These are phyloP conservation scores for Xiphophorus couchianus DNA, from an alignment of 2,113 vertebrate genomes.

Conservation along the genomic window DNA sequence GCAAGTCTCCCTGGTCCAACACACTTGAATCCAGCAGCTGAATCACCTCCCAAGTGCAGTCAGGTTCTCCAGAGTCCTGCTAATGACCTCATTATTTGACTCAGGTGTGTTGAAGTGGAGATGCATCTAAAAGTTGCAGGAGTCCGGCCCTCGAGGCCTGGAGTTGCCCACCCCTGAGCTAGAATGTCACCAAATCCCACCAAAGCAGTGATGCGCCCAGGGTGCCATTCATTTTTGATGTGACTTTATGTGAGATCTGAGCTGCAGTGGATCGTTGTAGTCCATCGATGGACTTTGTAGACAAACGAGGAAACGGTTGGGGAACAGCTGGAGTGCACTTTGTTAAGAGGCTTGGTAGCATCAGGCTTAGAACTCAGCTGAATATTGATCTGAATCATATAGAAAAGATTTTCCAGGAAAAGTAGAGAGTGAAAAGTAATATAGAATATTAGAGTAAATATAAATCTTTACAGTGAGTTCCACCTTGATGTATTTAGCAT, in stretches of 20 bases:
- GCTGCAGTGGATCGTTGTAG: neutral
- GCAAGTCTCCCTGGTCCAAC: no score
- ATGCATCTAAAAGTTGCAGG: no score
- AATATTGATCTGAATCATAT: neutral
- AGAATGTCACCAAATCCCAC: conserved; percentile 35
- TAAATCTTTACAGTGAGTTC: neutral
- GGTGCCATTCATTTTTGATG: neutral
- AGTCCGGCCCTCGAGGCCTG: no score
- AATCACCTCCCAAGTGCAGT: no score
- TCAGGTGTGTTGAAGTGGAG: no score
- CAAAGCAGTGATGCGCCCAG: neutral
- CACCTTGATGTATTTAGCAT: no score
- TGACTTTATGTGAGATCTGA: neutral
- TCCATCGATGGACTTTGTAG: neutral
- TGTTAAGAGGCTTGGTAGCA: neutral
- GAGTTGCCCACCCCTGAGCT: no score
- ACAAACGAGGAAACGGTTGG: neutral
- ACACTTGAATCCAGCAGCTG: no score
- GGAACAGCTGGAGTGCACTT: neutral
- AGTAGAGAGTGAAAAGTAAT: no score
- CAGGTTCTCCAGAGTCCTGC: no score
- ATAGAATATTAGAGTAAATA: neutral
- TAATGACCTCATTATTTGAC: no score
- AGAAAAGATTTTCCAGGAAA: neutral
- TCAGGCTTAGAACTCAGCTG: neutral